These are phyloP conservation scores for Urocolius indicus DNA, from an alignment of 2,113 vertebrate genomes.

Conservation along the genomic window DNA sequence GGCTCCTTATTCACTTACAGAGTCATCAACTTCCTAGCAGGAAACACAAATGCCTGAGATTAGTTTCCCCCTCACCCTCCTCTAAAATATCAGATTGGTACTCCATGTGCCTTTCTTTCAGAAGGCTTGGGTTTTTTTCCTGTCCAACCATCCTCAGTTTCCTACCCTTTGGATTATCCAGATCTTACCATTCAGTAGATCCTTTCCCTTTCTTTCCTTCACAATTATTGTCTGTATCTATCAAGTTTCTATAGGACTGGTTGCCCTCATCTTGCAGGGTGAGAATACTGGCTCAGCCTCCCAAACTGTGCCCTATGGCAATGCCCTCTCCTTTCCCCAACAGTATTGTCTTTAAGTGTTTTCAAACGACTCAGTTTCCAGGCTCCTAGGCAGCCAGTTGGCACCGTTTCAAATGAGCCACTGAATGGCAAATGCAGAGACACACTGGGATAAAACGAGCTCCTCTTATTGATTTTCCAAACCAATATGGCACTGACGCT, in stretches of 20 bases:
- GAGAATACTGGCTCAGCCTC: background rate
- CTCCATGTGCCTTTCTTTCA: background rate
- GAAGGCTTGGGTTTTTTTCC: background rate
- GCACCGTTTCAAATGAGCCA: conserved; percentile 75
- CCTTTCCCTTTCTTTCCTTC: background rate
- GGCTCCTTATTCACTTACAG: background rate
- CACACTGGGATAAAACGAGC: conserved; percentile 80
- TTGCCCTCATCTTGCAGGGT: background rate
- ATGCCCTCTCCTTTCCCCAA: background rate
- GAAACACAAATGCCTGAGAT: background rate
- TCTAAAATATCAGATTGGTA: too few species aligned
- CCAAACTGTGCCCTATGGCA: fast-evolving
- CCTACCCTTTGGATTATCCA: background rate
- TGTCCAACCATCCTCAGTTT: background rate
- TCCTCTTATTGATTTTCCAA: conserved; percentile 85
- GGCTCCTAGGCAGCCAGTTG: conserved; percentile 71
- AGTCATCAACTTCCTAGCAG: background rate
- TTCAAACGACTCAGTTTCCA: conserved; percentile 20
- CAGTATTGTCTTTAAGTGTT: conserved; percentile 6
- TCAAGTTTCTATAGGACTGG: fast-evolving
- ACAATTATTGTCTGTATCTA: background rate
- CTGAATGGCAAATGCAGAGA: conserved; percentile 76
- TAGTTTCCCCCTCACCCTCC: fast-evolving
- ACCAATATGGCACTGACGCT: conserved; percentile 81
- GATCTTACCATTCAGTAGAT: background rate